A percentile compares a stretch with the other conserved stretches of the same genome.
phyloP scores from a whole-genome alignment of 2,888 invertebrate species.

The Dynastes tityus region DNA sequence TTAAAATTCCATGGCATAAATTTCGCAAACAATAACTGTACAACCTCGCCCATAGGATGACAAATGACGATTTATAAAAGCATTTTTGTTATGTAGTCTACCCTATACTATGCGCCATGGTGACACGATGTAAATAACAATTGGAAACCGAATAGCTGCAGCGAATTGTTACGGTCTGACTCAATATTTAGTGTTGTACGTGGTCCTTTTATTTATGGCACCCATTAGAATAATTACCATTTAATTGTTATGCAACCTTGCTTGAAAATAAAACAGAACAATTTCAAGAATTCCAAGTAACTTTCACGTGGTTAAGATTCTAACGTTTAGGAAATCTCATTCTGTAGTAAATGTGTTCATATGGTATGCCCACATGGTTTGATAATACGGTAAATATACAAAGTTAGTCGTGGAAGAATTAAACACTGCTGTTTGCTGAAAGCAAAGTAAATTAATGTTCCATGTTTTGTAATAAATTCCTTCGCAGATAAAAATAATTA shows the following conservation, averaged over 20 bases:
- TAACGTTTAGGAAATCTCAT: slow-evolving; percentile 1
- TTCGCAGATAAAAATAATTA: neutral
- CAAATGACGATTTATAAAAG: neutral
- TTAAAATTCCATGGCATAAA: neutral
- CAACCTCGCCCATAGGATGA: slow-evolving; percentile 4
- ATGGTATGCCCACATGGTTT: slow-evolving; percentile 26
- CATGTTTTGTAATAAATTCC: neutral
- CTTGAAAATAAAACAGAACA: slow-evolving; percentile 41
- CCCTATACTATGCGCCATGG: neutral
- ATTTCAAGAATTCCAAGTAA: slow-evolving; percentile 37
- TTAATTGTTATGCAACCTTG: slow-evolving; percentile 44
- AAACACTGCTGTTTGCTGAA: neutral
- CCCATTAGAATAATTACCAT: slow-evolving; percentile 39
- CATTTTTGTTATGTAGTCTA: slow-evolving; percentile 3
- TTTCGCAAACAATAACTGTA: slow-evolving; percentile 4
- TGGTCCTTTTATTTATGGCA: slow-evolving; percentile 31
- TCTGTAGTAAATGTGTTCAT: slow-evolving; percentile 11
- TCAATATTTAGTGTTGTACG: slow-evolving; percentile 32
- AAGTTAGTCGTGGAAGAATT: neutral
- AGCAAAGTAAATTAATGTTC: neutral
- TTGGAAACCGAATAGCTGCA: slow-evolving; percentile 12
- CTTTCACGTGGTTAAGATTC: slow-evolving; percentile 32
- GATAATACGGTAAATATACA: slow-evolving; percentile 9
- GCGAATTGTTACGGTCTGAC: slow-evolving; percentile 17
- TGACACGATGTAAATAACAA: slow-evolving; percentile 27